Base-by-base conservation (phyloP, 1,140 invertebrate species). In the Drosophila athabasca region DNA sequence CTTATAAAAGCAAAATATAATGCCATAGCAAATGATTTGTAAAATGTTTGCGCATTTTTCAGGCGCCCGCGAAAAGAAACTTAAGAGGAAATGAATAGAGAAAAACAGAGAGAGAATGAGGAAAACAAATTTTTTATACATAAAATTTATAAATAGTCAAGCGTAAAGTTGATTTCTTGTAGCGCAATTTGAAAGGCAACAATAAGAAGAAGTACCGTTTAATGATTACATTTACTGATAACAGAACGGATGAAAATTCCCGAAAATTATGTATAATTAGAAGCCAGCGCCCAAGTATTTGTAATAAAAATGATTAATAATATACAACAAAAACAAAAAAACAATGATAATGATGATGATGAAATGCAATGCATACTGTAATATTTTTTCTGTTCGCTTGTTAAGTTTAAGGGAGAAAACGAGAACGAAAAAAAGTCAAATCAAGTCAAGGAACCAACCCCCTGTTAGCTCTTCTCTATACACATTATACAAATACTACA, bases 21-120 rank as follows among this genome's bases (percentile, higher is more conserved):
- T 82, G 82, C 82, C 82, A 87, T 88, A 88, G 83, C 75, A 88
- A 88, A 87, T 88, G 82, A 70, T 87, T 85, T 85, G 82, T 85
- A 85, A 81, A 72, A 89, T 78, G 77, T 82, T 67, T 88, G 76
- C 71, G 71, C 78, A 68, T 67, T 76, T 73, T 76, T 75, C 59
- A 65, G 53, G 66, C 61, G 55, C 65, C 52, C 61, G 44, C 65
- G 48, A 43, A 73, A 59, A 74, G 39, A 41, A 62, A 54, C 39
- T 54, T 48, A 60, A 53, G 19, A 53, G 19, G 39, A 53, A 53
- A 53, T 17, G 31, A 17, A 13, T 3, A 39, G 8, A 13, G 17
- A 69, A 35, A 52, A 15, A 69, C n/a, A 54, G 15, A 41, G 50
- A 58, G 24, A 19, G 35, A 59, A 61, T 57, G 19, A 55, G 55